Evolutionary conservation across 2,888 invertebrate genomes (phyloP).

Genomic region (Malthinus seriepunctatus): DNA sequence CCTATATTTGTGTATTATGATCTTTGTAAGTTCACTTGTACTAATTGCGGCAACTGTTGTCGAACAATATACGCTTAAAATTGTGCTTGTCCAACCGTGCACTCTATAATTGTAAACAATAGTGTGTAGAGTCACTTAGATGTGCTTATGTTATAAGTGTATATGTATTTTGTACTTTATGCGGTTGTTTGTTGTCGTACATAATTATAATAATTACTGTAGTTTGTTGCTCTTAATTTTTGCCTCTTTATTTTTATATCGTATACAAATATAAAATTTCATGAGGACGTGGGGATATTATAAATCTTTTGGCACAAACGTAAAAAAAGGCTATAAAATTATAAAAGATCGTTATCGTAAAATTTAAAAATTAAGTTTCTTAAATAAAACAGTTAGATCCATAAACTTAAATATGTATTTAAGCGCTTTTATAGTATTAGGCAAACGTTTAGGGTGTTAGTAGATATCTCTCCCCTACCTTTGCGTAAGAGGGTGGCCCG

Average conservation of each 20-base stretch:
- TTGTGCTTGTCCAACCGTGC: slow-evolving; percentile 38
- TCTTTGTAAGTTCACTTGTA: slow-evolving; percentile 33
- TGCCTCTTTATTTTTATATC: slow-evolving; percentile 24
- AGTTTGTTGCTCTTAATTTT: slow-evolving; percentile 28
- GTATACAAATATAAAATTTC: slow-evolving; percentile 11
- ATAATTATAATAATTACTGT: slow-evolving; percentile 27
- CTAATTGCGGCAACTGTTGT: slow-evolving; percentile 39
- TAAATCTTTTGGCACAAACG: slow-evolving; percentile 38
- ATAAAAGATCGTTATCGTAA: slow-evolving; percentile 43
- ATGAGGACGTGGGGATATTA: slow-evolving; percentile 30
- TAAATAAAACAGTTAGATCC: slow-evolving; percentile 40
- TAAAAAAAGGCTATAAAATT: slow-evolving; percentile 45
- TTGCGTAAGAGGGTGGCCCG: slow-evolving; percentile 32
- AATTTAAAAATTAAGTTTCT: slow-evolving; percentile 44
- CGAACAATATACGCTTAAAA: slow-evolving; percentile 33
- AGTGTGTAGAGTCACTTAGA: slow-evolving; percentile 25
- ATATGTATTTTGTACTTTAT: slow-evolving; percentile 30
- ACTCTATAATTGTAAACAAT: slow-evolving; percentile 42
- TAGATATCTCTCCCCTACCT: slow-evolving; percentile 31
- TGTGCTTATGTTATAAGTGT: slow-evolving; percentile 27
- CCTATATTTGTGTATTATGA: slow-evolving; percentile 21
- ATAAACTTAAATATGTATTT: slow-evolving; percentile 42
- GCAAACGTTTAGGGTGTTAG: slow-evolving; percentile 38
- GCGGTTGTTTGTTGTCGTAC: slow-evolving; percentile 28
- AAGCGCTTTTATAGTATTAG: slow-evolving; percentile 42